phyloP scores from a whole-genome alignment of 1,140 invertebrate genomes.

The Brachionus calyciflorus region DNA sequence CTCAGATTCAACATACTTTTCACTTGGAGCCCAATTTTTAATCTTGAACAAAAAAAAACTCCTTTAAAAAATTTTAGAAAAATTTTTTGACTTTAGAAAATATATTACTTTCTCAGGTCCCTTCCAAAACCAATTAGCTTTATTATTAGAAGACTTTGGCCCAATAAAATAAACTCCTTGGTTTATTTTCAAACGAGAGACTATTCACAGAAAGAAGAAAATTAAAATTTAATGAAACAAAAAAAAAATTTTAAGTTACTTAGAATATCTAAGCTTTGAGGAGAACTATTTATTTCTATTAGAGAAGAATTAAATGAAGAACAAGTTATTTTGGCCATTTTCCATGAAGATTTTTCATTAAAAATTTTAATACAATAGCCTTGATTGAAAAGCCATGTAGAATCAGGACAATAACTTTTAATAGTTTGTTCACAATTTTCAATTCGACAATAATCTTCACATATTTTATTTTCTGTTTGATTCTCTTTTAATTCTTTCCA shows the following conservation, averaged over 20 bases:
- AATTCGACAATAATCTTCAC: neutral
- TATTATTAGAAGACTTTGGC: neutral
- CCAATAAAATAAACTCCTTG: constrained; percentile 2
- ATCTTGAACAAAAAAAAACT: neutral
- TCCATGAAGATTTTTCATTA: neutral
- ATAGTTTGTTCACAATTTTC: neutral
- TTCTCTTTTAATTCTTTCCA: neutral
- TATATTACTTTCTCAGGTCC: neutral
- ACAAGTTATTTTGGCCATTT: neutral
- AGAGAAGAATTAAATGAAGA: neutral
- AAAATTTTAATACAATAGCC: neutral
- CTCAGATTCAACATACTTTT: neutral
- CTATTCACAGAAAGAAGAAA: neutral
- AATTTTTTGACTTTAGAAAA: neutral
- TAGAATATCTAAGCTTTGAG: neutral
- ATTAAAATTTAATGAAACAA: neutral
- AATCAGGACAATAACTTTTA: neutral
- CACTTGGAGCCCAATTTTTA: neutral
- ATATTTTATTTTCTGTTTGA: neutral
- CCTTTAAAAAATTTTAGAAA: neutral
- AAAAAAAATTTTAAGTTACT: constrained; percentile 4
- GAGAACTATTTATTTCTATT: neutral
- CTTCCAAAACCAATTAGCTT: constrained; percentile 18
- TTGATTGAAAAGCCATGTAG: neutral
- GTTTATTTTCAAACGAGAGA: neutral